These are phyloP conservation scores for Syngnathus rostellatus DNA, from an alignment of 2,797 vertebrate species.

Conservation along the genomic window DNA sequence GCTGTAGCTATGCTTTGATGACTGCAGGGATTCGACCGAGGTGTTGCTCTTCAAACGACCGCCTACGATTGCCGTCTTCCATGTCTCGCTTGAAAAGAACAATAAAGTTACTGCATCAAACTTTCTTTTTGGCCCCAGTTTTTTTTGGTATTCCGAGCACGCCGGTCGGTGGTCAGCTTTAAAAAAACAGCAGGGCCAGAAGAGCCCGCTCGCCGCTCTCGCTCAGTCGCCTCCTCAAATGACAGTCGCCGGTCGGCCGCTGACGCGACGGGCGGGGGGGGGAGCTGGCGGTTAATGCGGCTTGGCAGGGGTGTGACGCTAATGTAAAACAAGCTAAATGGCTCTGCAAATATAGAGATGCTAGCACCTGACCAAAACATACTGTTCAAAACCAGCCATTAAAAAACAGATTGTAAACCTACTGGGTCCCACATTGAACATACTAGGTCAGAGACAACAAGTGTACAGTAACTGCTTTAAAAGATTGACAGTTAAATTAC, in stretches of 20 bases:
- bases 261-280: constrained; percentile 34
- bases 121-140: constrained; percentile 39
- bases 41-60: constrained; percentile 19
- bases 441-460: background rate
- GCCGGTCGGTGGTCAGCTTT: constrained; percentile 35
- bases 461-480: background rate
- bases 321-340: constrained; percentile 15
- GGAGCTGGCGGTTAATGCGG: constrained; percentile 11
- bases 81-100: constrained; percentile 46
- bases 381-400: background rate
- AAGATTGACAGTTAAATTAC: no score
- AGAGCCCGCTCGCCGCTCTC: constrained; percentile 28
- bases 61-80: constrained; percentile 36
- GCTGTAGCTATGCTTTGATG: constrained; percentile 99
- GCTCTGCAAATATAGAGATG: background rate
- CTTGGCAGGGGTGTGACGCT: constrained; percentile 11
- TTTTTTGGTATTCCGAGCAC: constrained; percentile 55
- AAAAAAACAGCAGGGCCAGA: constrained; percentile 54
- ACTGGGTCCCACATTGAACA: background rate
- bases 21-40: constrained; percentile 68
- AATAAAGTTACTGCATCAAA: constrained; percentile 42
- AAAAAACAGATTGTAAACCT: background rate
- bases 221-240: constrained; percentile 41
- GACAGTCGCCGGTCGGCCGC: constrained; percentile 43
- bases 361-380: background rate